Base-by-base conservation (phyloP, 1,140 invertebrate species). In the Probaryconus sp. region DNA sequence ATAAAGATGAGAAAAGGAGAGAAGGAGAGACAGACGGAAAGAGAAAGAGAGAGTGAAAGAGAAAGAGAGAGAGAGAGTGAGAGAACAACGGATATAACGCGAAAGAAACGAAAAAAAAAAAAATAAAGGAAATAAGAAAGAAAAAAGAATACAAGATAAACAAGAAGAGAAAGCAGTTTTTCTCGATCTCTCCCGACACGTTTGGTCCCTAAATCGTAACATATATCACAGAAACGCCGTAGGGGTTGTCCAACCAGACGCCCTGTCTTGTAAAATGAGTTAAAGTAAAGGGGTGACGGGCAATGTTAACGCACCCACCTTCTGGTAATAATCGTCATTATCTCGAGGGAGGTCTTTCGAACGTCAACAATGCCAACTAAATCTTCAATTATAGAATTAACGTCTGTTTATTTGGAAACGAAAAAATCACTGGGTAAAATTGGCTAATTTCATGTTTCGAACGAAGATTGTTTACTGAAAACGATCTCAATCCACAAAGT, bases 191-290 rank as follows among this genome's bases (percentile, higher is more conserved):
- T 71, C 73, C 64, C 73, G 56, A 71, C 73, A 60, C 67, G 73
- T 63, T 68, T 61, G 67, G 67, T 75, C 71, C 74, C 68, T 65
- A 73, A 73, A 76, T 69, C 78, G 78, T 70, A 73, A 76, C 76
- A 76, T 79, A 76, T 76, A 79, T 79, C 75, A 79, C 63, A 63
- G 56, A 70, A 75, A 73, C 67, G 72, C 73, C 67, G 70, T 70
- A 63, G 72, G 72, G 55, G 60, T 67, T 67, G 65, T 55, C 48
- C 65, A 48, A 65, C 72, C 76, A 78, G 73, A 76, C 78, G 71
- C 67, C 30, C 68, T 60, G 43, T 64, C 65, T 74, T 68, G 72
- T 68, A 68, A 70, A 78, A 77, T 71, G 73, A 72, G 76, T 75
- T 67, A 65, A 69, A 76, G 58, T 30, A 71, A 74, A 69, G 38